Evolutionary conservation across 2,797 vertebrate genomes (phyloP), one percentile per base, ranked within the genome.

Genomic region (Myotis myotis): DNA sequence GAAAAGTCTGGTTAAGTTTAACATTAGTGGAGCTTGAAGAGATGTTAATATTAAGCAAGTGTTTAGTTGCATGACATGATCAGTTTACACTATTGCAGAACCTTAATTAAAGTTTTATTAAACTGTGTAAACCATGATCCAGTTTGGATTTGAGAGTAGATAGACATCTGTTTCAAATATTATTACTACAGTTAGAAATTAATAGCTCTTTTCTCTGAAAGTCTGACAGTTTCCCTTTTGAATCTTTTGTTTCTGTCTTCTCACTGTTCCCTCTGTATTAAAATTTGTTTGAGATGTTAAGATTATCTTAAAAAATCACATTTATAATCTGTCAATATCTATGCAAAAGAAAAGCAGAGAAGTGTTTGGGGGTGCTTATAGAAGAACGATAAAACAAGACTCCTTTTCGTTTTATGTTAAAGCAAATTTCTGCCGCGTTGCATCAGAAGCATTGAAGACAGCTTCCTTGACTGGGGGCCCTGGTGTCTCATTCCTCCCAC

Each of bases 31-130:
- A 86, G 62, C 74, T 81, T 88, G 92, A 94, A 94, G 79, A 95
- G 62, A 89, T 93, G 87, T 94, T 89, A 96, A 84, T 95, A 92
- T 95, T 94, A 95, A 95, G 76, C 87, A 87, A 90, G 95, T 88
- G 66, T 96, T 97, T 79, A 94, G 87, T 93, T 96, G 94, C 68
- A 87, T 94, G 96, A 96, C 62, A 95, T 92, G 95, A 97, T 97
- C 64, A 25, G 84, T 97, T 97, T 95, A 96, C 92, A 91, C 79
- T 96, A 83, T 93, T 96, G 84, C 68, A 96, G 96, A 96, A 72
- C 55, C 51, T 96, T 96, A 97, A 93, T 97, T 96, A 96, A 96
- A 81, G n/a, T 97, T 97, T 97, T 96, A 89, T 97, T 97, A 96
- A 97, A 96, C 81, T 91, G 10, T 89, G 80, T 89, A 95, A 96